These are phyloP conservation scores for Lordiphosa clarofinis DNA, from an alignment of 1,140 invertebrate genomes.

Conservation along the genomic window DNA sequence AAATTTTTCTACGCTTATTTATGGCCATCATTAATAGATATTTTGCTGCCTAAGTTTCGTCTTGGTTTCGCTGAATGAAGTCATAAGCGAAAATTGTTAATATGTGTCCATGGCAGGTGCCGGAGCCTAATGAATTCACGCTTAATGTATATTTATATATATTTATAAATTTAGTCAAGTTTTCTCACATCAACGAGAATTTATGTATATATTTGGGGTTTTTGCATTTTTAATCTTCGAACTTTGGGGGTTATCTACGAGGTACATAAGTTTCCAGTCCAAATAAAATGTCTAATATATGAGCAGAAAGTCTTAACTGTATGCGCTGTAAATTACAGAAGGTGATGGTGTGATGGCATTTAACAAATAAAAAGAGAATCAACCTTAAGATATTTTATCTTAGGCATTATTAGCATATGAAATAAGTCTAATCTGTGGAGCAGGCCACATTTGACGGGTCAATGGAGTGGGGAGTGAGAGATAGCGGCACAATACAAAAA, in stretches of 20 bases:
- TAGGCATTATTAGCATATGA: constrained; percentile 59
- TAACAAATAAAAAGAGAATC: constrained; percentile 44
- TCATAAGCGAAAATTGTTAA: constrained; percentile 53
- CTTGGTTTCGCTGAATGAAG: constrained; percentile 52
- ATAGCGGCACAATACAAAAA: neutral
- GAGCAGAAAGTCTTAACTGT: constrained; percentile 57
- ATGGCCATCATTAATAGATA: constrained; percentile 38
- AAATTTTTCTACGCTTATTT: constrained; percentile 51
- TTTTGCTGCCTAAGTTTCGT: constrained; percentile 42
- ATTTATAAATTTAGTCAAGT: constrained; percentile 25
- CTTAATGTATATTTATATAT: constrained; percentile 64
- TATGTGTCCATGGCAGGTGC: constrained; percentile 35
- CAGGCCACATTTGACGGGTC: constrained; percentile 58
- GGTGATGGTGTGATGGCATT: constrained; percentile 34
- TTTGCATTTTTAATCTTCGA: constrained; percentile 62
- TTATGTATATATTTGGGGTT: constrained; percentile 45
- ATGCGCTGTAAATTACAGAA: constrained; percentile 64
- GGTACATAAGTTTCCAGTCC: constrained; percentile 40
- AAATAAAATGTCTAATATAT: constrained; percentile 64
- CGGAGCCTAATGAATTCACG: constrained; percentile 42
- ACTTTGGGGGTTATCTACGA: constrained; percentile 1
- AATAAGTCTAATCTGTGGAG: constrained; percentile 47
- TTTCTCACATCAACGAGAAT: constrained; percentile 50
- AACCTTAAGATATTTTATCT: constrained; percentile 17
- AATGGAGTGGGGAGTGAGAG: constrained; percentile 9